phyloP scores from a whole-genome alignment of 2,888 invertebrate genomes.

The Caradrina kadenii region DNA sequence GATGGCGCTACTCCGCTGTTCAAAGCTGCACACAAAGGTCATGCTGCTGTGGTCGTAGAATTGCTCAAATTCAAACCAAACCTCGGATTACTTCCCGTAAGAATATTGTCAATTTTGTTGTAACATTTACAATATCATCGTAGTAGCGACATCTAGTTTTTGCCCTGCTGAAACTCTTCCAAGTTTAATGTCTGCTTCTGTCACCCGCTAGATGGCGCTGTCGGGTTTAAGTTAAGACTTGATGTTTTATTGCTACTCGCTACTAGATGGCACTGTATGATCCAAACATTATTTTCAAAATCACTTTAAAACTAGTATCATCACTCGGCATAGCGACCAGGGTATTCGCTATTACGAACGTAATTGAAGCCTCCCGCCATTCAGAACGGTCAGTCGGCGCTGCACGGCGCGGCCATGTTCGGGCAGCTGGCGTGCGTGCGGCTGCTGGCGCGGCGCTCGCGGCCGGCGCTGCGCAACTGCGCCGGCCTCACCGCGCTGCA shows the following conservation, averaged over 20 bases:
- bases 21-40: slow-evolving; percentile 98
- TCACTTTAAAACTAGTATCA: no score
- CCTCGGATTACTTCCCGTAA: slow-evolving; percentile 95
- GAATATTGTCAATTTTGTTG: slow-evolving; percentile 61
- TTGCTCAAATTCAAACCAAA: slow-evolving; percentile 95
- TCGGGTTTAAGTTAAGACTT: not conserved
- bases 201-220: slow-evolving; percentile 23
- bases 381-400: slow-evolving; percentile 97
- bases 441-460: slow-evolving; percentile 86
- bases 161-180: rapidly evolving
- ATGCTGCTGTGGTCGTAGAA: slow-evolving; percentile 96
- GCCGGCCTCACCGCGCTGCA: slow-evolving; percentile 92
- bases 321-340: no score
- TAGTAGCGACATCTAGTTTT: slow-evolving; percentile 18
- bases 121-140: rapidly evolving
- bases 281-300: no score
- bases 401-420: slow-evolving; percentile 97
- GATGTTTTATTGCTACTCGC: rapidly evolving
- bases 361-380: no score
- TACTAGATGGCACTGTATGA: slow-evolving; percentile 21
- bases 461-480: slow-evolving; percentile 92
- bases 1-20: slow-evolving; percentile 98
- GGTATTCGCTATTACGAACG: not conserved
- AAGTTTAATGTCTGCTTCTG: not conserved
- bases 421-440: slow-evolving; percentile 93